These are phyloP conservation scores for Drosophila koepferae DNA, from an alignment of 2,888 invertebrate species.

Conservation along the genomic window DNA sequence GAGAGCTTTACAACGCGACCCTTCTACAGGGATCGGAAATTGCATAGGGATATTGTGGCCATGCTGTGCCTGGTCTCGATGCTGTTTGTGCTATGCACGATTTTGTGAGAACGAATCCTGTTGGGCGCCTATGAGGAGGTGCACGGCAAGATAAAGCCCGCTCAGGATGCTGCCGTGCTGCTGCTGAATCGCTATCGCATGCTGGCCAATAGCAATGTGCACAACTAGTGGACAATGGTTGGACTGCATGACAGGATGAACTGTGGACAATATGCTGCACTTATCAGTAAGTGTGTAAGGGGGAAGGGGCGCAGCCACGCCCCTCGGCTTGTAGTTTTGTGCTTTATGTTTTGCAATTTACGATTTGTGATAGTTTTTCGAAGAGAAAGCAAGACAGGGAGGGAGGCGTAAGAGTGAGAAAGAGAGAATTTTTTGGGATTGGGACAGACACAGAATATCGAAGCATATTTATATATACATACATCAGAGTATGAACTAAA, in stretches of 20 bases:
- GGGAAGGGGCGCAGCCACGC: constrained; percentile 32
- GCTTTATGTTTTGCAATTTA: constrained; percentile 37
- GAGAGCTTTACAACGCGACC: constrained; percentile 84
- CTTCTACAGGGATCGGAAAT: constrained; percentile 83
- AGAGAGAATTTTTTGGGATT: background rate
- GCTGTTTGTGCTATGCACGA: constrained; percentile 84
- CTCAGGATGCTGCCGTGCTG: constrained; percentile 62
- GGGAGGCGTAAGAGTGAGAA: background rate
- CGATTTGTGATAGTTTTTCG: constrained; percentile 66
- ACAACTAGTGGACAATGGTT: constrained; percentile 47
- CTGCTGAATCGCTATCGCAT: constrained; percentile 68
- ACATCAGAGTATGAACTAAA: constrained; percentile 37
- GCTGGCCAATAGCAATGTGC: constrained; percentile 67
- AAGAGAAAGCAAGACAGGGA: constrained; percentile 1
- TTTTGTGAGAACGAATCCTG: constrained; percentile 83
- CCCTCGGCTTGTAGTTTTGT: constrained; percentile 58
- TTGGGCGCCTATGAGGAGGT: constrained; percentile 63
- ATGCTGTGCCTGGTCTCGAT: constrained; percentile 84
- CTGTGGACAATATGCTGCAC: constrained; percentile 66
- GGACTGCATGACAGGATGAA: constrained; percentile 16
- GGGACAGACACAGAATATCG: constrained; percentile 47
- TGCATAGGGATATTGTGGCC: constrained; percentile 84
- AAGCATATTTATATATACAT: constrained; percentile 36
- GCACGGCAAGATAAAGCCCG: constrained; percentile 65
- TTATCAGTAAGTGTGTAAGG: constrained; percentile 57